Base-by-base conservation (phyloP, 2,888 invertebrate species). In the Trypoxylon attenuatum region DNA sequence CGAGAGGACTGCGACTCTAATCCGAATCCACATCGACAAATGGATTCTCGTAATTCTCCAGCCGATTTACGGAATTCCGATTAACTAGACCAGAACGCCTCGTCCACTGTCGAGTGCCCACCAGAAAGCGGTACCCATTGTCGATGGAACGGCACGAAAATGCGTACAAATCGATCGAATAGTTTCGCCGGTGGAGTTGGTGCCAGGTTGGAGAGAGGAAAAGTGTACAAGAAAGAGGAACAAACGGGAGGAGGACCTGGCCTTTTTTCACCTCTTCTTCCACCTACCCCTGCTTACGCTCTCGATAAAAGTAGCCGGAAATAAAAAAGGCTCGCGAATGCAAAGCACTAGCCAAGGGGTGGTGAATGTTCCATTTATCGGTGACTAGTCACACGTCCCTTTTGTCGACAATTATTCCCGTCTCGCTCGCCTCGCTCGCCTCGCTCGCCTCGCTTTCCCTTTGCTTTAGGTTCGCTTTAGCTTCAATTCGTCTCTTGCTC, bases 21-120 rank as follows among this genome's bases (percentile, higher is more conserved):
- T 76, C 75, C 72, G 57, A 15, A 3, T 22, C 42, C 41, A 43
- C 62, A 69, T 72, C 77, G 74, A 76, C 72, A 70, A 78, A 77
- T 76, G 67, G 70, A 69, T 72, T 65, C 70, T 49, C 78, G 72
- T 77, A 68, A 76, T 76, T 74, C 76, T 69, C 70, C 63, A 56
- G 27, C 57, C 69, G 76, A 71, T 78, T 76, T 68, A 69, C 69
- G 61, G 69, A 69, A 72, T 70, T 69, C 66, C 68, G 70, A 74
- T 71, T 69, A 75, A 72, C 72, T 60, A 63, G 58, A 29, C 43
- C 42, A 47, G 45, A 68, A 69, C 69, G 72, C 60, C 43, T 55
- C 64, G 63, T 18, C 43, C 54, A n/a, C n/a, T n/a, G n/a, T n/a
- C n/a, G n/a, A n/a, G n/a, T n/a, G n/a, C n/a, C n/a, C n/a, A 43